phyloP scores from a whole-genome alignment of 2,113 vertebrate species.

The cat (Felis catus) region DNA sequence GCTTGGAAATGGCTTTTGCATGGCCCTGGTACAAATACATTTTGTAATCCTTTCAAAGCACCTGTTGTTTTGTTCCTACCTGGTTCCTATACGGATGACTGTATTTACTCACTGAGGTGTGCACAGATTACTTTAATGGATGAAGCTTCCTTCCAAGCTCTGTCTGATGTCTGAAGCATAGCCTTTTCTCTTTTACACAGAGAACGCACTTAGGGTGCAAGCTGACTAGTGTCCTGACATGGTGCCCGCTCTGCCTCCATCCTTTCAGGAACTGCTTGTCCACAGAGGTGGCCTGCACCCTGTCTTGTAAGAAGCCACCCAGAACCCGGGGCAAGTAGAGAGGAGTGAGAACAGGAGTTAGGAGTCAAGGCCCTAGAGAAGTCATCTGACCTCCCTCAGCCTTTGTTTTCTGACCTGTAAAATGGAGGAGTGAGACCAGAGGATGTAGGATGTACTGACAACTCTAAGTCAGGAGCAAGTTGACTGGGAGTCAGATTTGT shows the following conservation, averaged over 20 bases:
- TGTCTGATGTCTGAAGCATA: neutral
- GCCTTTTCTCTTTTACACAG: neutral
- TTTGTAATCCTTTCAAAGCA: slow-evolving; percentile 73
- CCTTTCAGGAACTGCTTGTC: neutral
- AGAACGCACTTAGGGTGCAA: neutral
- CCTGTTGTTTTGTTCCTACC: slow-evolving; percentile 64
- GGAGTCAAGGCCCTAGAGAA: neutral
- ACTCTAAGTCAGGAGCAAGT: neutral
- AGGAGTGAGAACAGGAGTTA: neutral
- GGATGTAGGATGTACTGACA: neutral
- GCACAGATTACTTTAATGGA: neutral
- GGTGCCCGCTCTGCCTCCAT: neutral
- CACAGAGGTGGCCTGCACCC: neutral
- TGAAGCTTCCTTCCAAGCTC: slow-evolving; percentile 32
- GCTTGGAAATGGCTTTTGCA: slow-evolving; percentile 59
- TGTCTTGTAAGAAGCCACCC: neutral
- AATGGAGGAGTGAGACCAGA: neutral
- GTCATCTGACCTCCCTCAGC: neutral
- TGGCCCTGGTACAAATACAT: slow-evolving; percentile 54
- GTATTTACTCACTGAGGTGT: slow-evolving; percentile 59
- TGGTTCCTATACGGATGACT: neutral
- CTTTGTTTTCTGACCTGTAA: neutral
- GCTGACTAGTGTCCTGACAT: neutral
- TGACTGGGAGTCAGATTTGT: neutral
- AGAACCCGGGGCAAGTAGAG: neutral